phyloP scores from a whole-genome alignment of 2,888 invertebrate species.

The Teleogryllus oceanicus region DNA sequence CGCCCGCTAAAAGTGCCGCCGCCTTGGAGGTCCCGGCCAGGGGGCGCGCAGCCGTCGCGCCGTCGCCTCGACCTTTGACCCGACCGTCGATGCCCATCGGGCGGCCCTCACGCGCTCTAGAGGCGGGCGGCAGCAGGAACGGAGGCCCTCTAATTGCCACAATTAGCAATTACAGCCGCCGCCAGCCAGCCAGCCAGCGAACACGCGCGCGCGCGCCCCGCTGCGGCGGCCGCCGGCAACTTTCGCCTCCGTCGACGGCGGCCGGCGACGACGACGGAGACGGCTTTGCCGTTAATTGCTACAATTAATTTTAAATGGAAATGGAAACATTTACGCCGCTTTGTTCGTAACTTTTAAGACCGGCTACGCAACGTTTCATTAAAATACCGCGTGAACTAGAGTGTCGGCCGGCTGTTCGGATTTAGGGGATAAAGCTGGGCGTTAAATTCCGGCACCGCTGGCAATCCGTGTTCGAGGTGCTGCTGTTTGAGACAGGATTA shows the following conservation, averaged over 20 bases:
- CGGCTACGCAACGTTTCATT: neutral
- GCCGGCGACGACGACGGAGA: neutral
- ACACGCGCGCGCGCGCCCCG: neutral
- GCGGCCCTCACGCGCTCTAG: too few relatives aligned
- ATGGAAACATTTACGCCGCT: conserved; percentile 18
- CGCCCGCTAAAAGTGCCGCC: too few relatives aligned
- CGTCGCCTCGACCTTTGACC: too few relatives aligned
- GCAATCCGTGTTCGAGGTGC: too few relatives aligned
- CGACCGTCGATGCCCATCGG: too few relatives aligned
- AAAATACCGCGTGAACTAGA: neutral
- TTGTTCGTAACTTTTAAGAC: conserved; percentile 12
- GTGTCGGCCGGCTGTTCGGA: neutral
- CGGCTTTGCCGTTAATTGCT: neutral
- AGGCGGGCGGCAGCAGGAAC: too few relatives aligned
- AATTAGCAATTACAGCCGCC: neutral
- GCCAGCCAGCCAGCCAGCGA: neutral
- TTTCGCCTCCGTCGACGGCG: too few relatives aligned
- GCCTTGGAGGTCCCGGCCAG: too few relatives aligned
- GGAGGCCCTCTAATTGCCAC: neutral
- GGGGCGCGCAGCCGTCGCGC: too few relatives aligned
- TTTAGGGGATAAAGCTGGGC: neutral
- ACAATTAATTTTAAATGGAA: conserved; percentile 1
- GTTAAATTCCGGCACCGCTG: too few relatives aligned
- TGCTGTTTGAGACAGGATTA: too few relatives aligned
- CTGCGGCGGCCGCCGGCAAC: neutral